phyloP scores from a whole-genome alignment of 2,113 vertebrate genomes.

The Chroicocephalus ridibundus region DNA sequence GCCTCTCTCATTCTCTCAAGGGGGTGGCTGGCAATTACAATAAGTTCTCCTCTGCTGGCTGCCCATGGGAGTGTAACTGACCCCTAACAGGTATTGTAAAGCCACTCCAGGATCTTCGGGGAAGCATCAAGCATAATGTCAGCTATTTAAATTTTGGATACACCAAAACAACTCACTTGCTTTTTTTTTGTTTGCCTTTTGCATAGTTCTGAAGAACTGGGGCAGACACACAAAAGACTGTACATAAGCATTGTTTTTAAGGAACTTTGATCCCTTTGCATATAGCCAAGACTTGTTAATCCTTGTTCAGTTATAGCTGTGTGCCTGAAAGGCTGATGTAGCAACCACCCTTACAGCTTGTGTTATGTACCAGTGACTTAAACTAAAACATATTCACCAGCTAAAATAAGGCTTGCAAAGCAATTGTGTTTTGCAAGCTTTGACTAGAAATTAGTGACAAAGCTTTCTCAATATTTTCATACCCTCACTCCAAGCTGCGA shows the following conservation, averaged over 20 bases:
- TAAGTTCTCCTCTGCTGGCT: background rate
- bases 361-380: background rate
- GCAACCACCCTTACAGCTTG: background rate
- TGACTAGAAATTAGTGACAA: slow-evolving; percentile 25
- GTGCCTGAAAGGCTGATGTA: background rate
- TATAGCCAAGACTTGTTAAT: background rate
- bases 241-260: background rate
- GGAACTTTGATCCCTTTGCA: background rate
- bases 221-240: background rate
- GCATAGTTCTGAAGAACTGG: background rate
- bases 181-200: background rate
- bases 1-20: background rate
- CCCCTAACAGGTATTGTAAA: background rate
- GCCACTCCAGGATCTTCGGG: background rate
- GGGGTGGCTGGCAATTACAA: background rate
- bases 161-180: background rate
- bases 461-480: slow-evolving; percentile 31
- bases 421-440: slow-evolving; percentile 6
- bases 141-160: background rate
- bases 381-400: background rate
- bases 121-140: background rate
- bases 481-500: background rate
- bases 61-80: background rate
- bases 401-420: slow-evolving; percentile 1
- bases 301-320: background rate